Percentiles rank a stretch among this genome's conserved stretches.
phyloP scores from a whole-genome alignment of 1,140 invertebrate species.

The Euura saliciscinereae region DNA sequence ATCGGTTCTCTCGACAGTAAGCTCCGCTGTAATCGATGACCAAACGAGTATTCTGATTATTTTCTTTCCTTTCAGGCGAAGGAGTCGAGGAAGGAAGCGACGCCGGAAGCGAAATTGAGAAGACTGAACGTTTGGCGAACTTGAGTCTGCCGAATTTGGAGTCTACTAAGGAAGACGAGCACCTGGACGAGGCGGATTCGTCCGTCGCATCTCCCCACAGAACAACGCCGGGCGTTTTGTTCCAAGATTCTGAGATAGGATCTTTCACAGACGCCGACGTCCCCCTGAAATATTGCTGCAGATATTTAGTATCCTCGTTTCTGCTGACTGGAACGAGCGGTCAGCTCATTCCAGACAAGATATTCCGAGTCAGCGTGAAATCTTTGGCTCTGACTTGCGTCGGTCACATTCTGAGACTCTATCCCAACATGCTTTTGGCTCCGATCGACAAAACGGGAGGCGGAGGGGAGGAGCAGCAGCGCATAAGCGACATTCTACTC shows the following conservation, averaged over 20 bases:
- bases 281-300: conserved; percentile 75
- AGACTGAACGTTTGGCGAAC: conserved; percentile 29
- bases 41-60: background rate
- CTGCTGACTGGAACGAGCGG: conserved; percentile 71
- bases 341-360: conserved; percentile 68
- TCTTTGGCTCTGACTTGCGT: conserved; percentile 80
- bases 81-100: conserved; percentile 37
- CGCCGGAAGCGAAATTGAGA: conserved; percentile 36
- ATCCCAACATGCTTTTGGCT: conserved; percentile 69
- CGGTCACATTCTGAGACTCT: conserved; percentile 69
- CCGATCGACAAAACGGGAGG: conserved; percentile 44
- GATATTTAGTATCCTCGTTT: conserved; percentile 78
- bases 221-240: conserved; percentile 30
- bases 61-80: conserved; percentile 27
- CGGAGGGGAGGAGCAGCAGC: conserved; percentile 55
- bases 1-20: conserved; percentile 44
- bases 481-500: conserved; percentile 72
- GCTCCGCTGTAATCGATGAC: conserved; percentile 12
- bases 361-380: conserved; percentile 83
- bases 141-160: conserved; percentile 27
- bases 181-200: conserved; percentile 27
- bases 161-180: conserved; percentile 30
- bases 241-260: conserved; percentile 68
- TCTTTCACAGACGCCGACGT: conserved; percentile 68
- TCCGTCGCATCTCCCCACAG: conserved; percentile 35